Percentiles rank a stretch among this genome's conserved stretches.
Evolutionary conservation across 2,797 vertebrate genomes (phyloP).

Genomic region (Gallinago stenura): DNA sequence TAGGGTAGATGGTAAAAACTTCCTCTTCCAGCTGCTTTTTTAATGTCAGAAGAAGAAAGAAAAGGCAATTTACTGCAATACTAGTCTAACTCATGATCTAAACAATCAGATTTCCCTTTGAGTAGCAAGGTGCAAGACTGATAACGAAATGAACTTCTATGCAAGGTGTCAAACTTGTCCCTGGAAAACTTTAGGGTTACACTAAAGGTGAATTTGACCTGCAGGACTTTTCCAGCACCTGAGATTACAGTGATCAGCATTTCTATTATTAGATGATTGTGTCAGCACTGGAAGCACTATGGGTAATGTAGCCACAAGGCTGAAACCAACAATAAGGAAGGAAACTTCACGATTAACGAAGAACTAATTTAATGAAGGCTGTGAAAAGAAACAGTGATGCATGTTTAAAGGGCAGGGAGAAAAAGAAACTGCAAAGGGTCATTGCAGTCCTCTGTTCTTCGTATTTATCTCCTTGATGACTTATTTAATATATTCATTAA

Average conservation of each 20-base stretch:
- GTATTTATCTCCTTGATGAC: constrained; percentile 43
- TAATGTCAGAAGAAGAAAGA: not conserved
- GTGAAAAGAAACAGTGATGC: not conserved
- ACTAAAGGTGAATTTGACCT: constrained; percentile 12
- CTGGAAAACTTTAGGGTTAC: not conserved
- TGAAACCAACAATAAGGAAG: constrained; percentile 12
- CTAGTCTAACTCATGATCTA: not conserved
- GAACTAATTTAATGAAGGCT: constrained; percentile 35
- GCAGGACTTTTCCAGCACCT: not conserved
- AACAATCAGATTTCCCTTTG: not conserved
- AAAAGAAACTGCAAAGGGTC: not conserved
- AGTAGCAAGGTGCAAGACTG: not conserved
- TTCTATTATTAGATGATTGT: constrained; percentile 18
- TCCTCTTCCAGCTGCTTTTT: not conserved
- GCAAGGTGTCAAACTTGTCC: not conserved
- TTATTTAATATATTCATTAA: constrained; percentile 48
- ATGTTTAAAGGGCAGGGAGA: constrained; percentile 23
- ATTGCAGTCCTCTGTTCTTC: constrained; percentile 4
- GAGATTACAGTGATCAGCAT: not conserved
- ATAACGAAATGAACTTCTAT: not conserved
- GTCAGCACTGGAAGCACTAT: not conserved
- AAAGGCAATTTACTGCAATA: not conserved
- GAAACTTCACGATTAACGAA: constrained; percentile 18
- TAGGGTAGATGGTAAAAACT: not conserved
- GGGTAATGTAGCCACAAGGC: not conserved